A percentile compares a stretch with the other conserved stretches of the same genome.
Evolutionary conservation across 2,888 invertebrate species (phyloP).

Genomic region (Cyclophora albipunctata): DNA sequence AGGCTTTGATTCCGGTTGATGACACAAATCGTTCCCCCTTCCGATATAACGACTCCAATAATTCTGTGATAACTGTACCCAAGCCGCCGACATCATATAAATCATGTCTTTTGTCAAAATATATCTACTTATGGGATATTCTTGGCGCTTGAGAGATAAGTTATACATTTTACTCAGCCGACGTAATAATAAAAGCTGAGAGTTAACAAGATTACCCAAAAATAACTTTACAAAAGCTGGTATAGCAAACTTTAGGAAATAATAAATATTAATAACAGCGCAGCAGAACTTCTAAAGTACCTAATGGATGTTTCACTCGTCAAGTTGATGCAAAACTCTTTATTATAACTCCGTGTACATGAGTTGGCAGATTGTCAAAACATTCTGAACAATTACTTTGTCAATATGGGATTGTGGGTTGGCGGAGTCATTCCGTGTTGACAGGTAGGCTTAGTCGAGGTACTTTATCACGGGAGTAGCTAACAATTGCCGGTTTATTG

Average conservation of each 20-base stretch:
- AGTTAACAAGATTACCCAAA: background rate
- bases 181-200: too few species aligned
- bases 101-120: too few species aligned
- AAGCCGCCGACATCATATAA: too few species aligned
- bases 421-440: conserved; percentile 26
- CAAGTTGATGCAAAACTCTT: conserved; percentile 28
- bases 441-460: conserved; percentile 34
- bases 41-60: too few species aligned
- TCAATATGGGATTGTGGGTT: conserved; percentile 38
- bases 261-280: background rate
- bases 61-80: too few species aligned
- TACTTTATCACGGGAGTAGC: conserved; percentile 19
- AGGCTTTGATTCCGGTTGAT: conserved; percentile 22
- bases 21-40: conserved; percentile 3
- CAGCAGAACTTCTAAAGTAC: conserved; percentile 2
- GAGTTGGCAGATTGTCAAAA: conserved; percentile 51
- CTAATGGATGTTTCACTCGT: background rate
- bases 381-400: conserved; percentile 47
- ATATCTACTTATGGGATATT: too few species aligned
- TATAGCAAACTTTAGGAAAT: background rate
- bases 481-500: conserved; percentile 4
- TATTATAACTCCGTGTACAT: conserved; percentile 24
- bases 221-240: background rate
- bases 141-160: too few species aligned
- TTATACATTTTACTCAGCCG: too few species aligned